These are phyloP conservation scores for Ennomos erosarius DNA, from an alignment of 2,888 invertebrate genomes.

Conservation along the genomic window DNA sequence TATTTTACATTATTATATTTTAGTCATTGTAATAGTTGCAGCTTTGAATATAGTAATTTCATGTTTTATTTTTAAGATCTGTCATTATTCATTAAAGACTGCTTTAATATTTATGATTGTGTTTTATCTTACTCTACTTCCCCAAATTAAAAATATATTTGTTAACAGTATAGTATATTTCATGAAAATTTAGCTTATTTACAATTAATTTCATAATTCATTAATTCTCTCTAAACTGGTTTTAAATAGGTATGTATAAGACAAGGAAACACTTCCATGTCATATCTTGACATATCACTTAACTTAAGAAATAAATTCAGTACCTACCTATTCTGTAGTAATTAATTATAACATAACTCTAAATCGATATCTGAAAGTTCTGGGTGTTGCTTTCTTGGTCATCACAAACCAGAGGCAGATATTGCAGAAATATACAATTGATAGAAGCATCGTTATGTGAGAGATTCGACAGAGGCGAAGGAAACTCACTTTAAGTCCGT, in stretches of 20 bases:
- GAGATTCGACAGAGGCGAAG: conserved; percentile 70
- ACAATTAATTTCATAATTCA: conserved; percentile 31
- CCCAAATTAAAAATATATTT: conserved; percentile 1
- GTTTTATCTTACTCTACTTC: conserved; percentile 31
- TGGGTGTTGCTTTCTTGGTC: conserved; percentile 67
- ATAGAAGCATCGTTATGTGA: conserved; percentile 76
- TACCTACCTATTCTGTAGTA: conserved; percentile 55
- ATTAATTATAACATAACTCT: conserved; percentile 33
- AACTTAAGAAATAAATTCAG: not conserved
- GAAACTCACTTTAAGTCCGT: conserved; percentile 71
- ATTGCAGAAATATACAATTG: conserved; percentile 76
- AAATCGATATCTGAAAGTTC: conserved; percentile 64
- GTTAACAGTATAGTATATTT: conserved; percentile 42
- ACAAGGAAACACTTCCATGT: no score
- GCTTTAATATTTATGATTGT: conserved; percentile 54
- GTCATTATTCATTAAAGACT: conserved; percentile 81
- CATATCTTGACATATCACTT: not conserved
- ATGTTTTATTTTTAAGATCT: conserved; percentile 56
- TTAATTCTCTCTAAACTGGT: not conserved
- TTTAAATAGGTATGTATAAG: not conserved
- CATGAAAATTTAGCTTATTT: conserved; percentile 30
- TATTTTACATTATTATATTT: conserved; percentile 64
- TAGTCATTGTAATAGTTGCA: conserved; percentile 54
- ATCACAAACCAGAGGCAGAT: conserved; percentile 76
- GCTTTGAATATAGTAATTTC: conserved; percentile 24